A percentile compares a stretch with the other conserved stretches of the same genome.
Evolutionary conservation across 2,113 vertebrate species (phyloP).

Genomic region (Vidua macroura): DNA sequence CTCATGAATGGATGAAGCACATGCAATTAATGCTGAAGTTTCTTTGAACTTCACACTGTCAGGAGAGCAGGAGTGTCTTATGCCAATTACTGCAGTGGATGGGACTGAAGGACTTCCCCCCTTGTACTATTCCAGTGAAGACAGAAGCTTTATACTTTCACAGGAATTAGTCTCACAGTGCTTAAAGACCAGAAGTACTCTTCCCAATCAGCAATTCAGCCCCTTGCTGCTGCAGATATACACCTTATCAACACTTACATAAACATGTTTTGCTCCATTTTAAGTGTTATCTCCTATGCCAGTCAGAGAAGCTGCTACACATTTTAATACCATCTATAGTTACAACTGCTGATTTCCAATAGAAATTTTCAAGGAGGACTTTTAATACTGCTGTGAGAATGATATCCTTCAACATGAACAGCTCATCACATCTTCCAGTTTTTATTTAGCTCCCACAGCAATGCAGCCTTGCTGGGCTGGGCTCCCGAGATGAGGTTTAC

Average conservation of each 20-base stretch:
- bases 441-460: neutral
- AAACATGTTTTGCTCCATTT: neutral
- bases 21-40: neutral
- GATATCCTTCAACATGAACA: neutral
- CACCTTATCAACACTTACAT: neutral
- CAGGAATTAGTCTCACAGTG: neutral
- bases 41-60: neutral
- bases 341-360: neutral
- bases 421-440: neutral
- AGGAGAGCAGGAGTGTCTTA: neutral
- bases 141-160: neutral
- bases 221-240: neutral
- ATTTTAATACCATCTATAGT: neutral
- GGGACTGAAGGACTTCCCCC: neutral
- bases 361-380: neutral
- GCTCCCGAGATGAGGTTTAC: accelerated
- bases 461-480: neutral
- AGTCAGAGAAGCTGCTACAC: neutral
- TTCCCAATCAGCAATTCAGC: neutral
- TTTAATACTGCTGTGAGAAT: neutral
- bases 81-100: neutral
- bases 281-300: neutral
- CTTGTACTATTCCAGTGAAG: neutral
- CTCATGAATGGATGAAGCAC: neutral
- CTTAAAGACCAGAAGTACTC: neutral